Conservation (phyloP, 2,888 invertebrate genomes). For the Auanema sp. region DNA sequence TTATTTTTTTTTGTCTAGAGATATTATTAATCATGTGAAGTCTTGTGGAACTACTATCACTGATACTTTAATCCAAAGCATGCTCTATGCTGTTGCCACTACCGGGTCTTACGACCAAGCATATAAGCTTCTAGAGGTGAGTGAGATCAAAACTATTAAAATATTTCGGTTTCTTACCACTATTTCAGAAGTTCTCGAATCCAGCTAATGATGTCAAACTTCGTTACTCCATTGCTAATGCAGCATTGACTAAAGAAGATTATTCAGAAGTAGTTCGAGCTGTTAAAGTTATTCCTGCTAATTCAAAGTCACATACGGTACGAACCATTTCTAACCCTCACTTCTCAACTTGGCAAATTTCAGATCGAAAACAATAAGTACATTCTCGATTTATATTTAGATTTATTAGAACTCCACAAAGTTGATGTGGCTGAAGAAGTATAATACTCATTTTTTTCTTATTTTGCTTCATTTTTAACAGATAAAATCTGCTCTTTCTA, state of each 20-base stretch:
- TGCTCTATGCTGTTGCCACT: slow-evolving; percentile 10
- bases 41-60: slow-evolving; percentile 1
- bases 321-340: not conserved
- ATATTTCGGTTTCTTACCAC: not conserved
- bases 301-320: slow-evolving; percentile 4
- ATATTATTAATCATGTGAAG: slow-evolving; percentile 18
- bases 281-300: not conserved
- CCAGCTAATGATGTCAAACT: not conserved
- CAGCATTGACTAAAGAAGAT: slow-evolving; percentile 1
- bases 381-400: slow-evolving; percentile 3
- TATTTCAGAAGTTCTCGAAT: slow-evolving; percentile 7
- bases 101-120: slow-evolving; percentile 1
- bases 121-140: slow-evolving; percentile 1
- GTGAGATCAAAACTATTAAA: not conserved
- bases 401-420: not conserved
- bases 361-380: slow-evolving; percentile 10
- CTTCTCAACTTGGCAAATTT: not conserved
- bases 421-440: slow-evolving; percentile 8
- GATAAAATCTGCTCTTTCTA: not conserved
- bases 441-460: not conserved
- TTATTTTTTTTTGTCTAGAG: slow-evolving; percentile 8
- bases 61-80: slow-evolving; percentile 3
- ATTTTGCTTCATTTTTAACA: not conserved
- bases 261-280: not conserved
- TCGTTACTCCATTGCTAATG: slow-evolving; percentile 4